Base-by-base conservation (phyloP, 2,888 invertebrate species). In the Microctonus brassicae region DNA sequence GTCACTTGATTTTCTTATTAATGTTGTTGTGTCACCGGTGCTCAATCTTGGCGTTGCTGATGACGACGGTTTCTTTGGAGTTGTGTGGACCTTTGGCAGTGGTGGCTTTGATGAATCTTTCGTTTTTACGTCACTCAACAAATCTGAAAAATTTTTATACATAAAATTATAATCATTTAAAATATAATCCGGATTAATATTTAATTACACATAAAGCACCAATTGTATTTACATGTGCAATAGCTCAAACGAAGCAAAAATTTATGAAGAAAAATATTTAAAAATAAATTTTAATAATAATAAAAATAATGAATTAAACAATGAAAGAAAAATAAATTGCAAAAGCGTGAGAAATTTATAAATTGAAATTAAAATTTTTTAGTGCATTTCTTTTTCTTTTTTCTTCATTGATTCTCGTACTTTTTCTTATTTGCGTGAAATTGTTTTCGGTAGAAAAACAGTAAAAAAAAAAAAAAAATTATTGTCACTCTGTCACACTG, bases 101-200 rank as follows among this genome's bases (percentile, higher is more conserved):
- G 92, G 92, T 79, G 92, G 92, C 82, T 92, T 92, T 81, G 91
- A 47, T 47, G 47, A 91, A 79, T 91, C 91, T 63, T 91, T 91
- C 69, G 90, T 89, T 80, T 84, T 88, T 33, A 79, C 76, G 58
- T 88, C 88, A 73, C 81, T 81, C 63, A 80, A 72, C 73, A 84
- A 72, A 71, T 89, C 86, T 77, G 82, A 74, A 79, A 77, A 72
- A n/a, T 42, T 61, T 42, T 62, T 34, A 24, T 36, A 63, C 52
- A 34, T 65, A 69, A 86, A 89, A 89, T 71, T 89, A 88, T n/a
- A 89, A 89, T 83, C 89, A 88, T 55, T 84, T 81, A 72, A 88
- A 89, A 63, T 88, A 2, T 13, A 11, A 22, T 24, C 17, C 1
- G 9, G 29, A 13, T 29, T 60, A 11, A 6, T n/a, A 33, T 58